These are phyloP conservation scores for Phataginus tricuspis DNA, from an alignment of 2,797 vertebrate genomes.

Conservation along the genomic window DNA sequence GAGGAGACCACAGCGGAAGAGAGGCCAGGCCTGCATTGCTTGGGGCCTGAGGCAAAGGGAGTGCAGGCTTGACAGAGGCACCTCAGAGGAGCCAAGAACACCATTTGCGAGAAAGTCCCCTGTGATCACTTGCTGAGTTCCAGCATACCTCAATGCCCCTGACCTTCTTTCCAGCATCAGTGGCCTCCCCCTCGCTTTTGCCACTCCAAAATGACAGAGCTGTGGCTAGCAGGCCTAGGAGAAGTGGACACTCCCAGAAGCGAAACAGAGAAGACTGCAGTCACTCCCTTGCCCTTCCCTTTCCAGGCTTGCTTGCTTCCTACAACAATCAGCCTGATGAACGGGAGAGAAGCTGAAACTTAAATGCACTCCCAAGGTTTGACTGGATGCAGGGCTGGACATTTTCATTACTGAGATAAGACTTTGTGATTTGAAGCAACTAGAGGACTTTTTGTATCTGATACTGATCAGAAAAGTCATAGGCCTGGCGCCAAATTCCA, in stretches of 20 bases:
- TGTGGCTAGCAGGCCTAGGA: background rate
- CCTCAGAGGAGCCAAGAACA: background rate
- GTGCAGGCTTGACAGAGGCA: background rate
- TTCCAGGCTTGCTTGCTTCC: background rate
- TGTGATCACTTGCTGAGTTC: background rate
- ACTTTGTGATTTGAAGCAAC: background rate
- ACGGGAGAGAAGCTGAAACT: background rate
- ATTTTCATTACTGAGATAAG: background rate
- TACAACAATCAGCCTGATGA: background rate
- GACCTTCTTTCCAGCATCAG: background rate
- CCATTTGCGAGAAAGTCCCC: background rate
- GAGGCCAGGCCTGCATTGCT: background rate
- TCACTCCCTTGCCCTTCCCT: background rate
- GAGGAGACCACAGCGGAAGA: background rate
- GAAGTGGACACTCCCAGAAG: background rate
- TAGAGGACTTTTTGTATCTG: background rate
- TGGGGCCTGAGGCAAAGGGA: background rate
- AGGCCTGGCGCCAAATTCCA: background rate
- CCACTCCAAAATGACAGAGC: background rate
- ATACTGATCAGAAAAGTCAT: background rate
- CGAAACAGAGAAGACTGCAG: background rate
- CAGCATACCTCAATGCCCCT: too few relatives aligned
- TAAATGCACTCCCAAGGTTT: background rate
- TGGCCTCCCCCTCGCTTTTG: background rate
- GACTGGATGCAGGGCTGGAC: background rate